phyloP scores from a whole-genome alignment of 2,113 vertebrate species.

The Carassius carassius region DNA sequence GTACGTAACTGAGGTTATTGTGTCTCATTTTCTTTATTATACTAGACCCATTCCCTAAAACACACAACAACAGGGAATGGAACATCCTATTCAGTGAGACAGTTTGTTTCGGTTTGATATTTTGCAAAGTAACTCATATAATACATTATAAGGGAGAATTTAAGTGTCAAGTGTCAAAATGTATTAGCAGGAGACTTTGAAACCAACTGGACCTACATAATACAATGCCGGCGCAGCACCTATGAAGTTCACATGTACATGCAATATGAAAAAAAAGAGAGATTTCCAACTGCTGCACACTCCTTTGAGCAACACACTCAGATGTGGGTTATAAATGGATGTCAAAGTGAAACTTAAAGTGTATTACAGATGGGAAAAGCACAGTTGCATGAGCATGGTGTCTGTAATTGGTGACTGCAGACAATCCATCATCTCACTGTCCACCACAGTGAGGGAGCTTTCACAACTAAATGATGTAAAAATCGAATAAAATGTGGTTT shows the following conservation, averaged over 20 bases:
- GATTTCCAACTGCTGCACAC: background rate
- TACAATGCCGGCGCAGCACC: background rate
- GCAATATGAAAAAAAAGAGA: background rate
- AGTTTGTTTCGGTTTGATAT: background rate
- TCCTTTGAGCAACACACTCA: background rate
- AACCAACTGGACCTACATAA: background rate
- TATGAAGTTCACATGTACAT: background rate
- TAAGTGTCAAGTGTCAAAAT: background rate
- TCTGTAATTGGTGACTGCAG: conserved; percentile 5
- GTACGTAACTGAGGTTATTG: conserved; percentile 11
- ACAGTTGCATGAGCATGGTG: background rate
- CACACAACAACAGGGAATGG: conserved; percentile 5
- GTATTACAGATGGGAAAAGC: conserved; percentile 15
- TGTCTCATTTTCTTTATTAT: background rate
- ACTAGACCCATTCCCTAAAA: background rate
- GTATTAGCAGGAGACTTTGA: background rate
- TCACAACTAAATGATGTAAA: background rate
- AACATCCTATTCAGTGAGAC: background rate
- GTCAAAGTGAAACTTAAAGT: background rate
- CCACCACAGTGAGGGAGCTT: background rate
- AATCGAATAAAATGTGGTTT: background rate
- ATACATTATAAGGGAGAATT: background rate
- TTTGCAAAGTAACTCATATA: background rate
- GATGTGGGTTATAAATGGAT: background rate
- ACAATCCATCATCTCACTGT: background rate